Conservation (phyloP, 2,113 vertebrate species). For the Pterocles burchelli region DNA sequence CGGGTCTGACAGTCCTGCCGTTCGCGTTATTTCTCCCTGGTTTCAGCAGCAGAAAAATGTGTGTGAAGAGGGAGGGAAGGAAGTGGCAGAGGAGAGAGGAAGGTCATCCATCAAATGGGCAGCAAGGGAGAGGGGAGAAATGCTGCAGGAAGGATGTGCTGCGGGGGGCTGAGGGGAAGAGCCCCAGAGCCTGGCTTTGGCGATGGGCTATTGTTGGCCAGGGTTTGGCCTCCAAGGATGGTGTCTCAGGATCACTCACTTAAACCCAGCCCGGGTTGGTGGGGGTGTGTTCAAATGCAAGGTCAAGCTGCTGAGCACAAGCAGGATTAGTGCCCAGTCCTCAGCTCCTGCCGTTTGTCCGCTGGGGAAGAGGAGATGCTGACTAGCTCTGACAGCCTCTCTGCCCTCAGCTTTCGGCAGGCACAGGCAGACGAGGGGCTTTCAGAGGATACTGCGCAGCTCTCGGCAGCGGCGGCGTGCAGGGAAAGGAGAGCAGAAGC, state of each 20-base stretch:
- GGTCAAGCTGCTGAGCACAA: not conserved
- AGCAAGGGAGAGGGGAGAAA: not conserved
- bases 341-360: not conserved
- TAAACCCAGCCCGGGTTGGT: not conserved
- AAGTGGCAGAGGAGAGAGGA: not conserved
- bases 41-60: slow-evolving; percentile 8
- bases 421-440: not conserved
- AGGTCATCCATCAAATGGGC: not conserved
- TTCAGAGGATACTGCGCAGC: not conserved
- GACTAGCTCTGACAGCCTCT: not conserved
- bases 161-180: not conserved
- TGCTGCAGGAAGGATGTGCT: not conserved
- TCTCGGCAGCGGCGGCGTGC: not conserved
- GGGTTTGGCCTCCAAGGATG: not conserved
- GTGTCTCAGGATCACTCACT: not conserved
- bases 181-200: not conserved
- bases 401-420: slow-evolving; percentile 10
- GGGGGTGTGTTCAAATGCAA: rapidly evolving
- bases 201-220: not conserved
- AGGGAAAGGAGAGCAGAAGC: not conserved
- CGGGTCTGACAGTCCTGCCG: not conserved
- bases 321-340: not conserved
- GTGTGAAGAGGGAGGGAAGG: no score
- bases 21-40: not conserved
- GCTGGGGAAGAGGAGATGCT: not conserved